Evolutionary conservation across 2,113 vertebrate genomes (phyloP), one percentile per base, ranked within the genome.

Genomic region (Accipiter cooperii): DNA sequence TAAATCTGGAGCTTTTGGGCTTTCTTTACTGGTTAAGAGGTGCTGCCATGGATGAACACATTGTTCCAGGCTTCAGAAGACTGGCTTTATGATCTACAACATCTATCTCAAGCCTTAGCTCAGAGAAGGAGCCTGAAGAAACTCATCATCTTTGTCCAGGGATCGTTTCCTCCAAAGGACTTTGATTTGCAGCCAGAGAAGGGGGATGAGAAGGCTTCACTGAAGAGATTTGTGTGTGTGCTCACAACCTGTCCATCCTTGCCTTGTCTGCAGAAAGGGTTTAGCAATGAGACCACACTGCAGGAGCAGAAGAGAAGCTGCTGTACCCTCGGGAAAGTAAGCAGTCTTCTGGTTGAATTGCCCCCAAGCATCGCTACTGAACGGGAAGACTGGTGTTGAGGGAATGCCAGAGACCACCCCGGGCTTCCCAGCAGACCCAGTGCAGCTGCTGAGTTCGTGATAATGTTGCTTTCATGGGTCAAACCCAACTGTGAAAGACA

Each of bases 371-470:
- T 58, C 2, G 0, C 42, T 52, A 8, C 34, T 28, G 34, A 61
- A 13, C 0, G 0, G 61, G 40, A 49, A 33, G 33, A 12, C 33
- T 49, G 60, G 21, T 31, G 34, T 29, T 57, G 34, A 70, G 65
- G 42, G 40, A 36, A 40, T 54, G 25, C 13, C 51, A 21, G 71
- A 10, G 63, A 36, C 26, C 54, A 61, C 6, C 20, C 36, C 15
- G 65, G 33, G 52, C 74, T 79, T 61, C 61, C 60, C 10, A 6
- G 63, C n/a, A 66, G 40, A 18, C 55, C 54, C 57, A 28, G 0
- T 0, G 3, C 44, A 61, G 64, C 61, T 4, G 2, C 40, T 3
- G 6, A 33, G 40, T 3, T 4, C 33, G 29, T 44, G 55, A 3
- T 31, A 19, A 26, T 29, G 46, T 36, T 85, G 63, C 57, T 85